Evolutionary conservation across 2,888 invertebrate species (phyloP), one percentile per base, ranked within the genome.

Genomic region (Melitaea athalia): DNA sequence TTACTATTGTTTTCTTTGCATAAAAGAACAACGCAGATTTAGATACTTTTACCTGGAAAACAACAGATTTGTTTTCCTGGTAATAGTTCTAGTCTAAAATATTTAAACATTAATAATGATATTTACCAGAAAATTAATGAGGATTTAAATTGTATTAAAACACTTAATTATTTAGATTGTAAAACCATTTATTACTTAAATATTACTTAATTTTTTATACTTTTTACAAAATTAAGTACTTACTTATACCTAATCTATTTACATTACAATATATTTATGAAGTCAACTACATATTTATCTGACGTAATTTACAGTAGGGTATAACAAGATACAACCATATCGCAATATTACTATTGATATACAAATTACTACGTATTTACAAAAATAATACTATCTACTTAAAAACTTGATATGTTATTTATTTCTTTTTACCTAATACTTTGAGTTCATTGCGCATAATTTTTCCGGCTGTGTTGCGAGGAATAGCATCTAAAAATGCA

Each of bases 401-500:
- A 33, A 60, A 47, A 53, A 24, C 24, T 11, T 53, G 31, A 12
- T 14, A 14, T n/a, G 24, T 8, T 8, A 17, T 43, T 67, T 59
- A 63, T 42, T 67, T 59, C 38, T 81, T 80, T 17, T 63, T 73
- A 33, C 89, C 86, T 43, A 92, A 80, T 60, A 93, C 92, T 89
- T 94, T 95, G 12, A 96, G 89, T 86, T 95, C 94, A 73, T 95
- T 94, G 74, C 96, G 93, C 79, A 96, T 84, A 55, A 97, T 96
- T 88, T 97, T 97, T 5, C 97, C 97, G 4, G 96, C 94, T 0
- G 94, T 94, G 76, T 96, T 96, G 81, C 96, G 95, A 0, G 97
- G 97, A 77, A 97, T 95, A 0, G 91, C 76, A 2, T 95, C 94
- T 31, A 96, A 86, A 81, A 97, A 95, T 59, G 93, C 89, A 4